These are phyloP conservation scores for Phrixothrix hirtus DNA, from an alignment of 2,888 invertebrate species.

Conservation along the genomic window DNA sequence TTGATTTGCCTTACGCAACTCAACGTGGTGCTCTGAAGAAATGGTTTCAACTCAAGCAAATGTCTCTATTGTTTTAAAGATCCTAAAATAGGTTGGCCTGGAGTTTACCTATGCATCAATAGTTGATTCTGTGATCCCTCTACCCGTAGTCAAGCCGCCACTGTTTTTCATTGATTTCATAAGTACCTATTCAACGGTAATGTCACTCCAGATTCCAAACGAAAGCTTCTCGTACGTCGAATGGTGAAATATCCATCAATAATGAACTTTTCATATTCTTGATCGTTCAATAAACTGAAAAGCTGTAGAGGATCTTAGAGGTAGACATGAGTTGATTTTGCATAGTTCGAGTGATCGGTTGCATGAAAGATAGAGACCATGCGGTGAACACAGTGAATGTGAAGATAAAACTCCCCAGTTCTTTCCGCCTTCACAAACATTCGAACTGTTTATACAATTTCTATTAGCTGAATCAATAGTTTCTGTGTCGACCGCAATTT, in stretches of 20 bases:
- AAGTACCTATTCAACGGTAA: constrained; percentile 7
- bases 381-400: constrained; percentile 5
- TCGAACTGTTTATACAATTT: constrained; percentile 7
- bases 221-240: constrained; percentile 4
- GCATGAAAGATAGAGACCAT: constrained; percentile 4
- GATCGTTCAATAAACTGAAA: constrained; percentile 1
- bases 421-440: constrained; percentile 4
- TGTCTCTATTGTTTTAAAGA: constrained; percentile 35
- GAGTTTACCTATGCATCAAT: constrained; percentile 5
- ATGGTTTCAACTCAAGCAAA: constrained; percentile 12
- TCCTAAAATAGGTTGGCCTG: constrained; percentile 3
- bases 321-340: constrained; percentile 1
- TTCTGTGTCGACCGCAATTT: constrained; percentile 43
- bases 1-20: constrained; percentile 28
- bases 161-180: constrained; percentile 5
- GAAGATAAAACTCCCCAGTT: constrained; percentile 4
- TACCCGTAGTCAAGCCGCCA: constrained; percentile 14
- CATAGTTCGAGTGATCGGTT: constrained; percentile 5
- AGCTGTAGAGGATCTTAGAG: constrained; percentile 2
- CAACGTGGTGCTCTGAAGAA: constrained; percentile 32
- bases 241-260: constrained; percentile 5
- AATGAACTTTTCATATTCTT: constrained; percentile 5
- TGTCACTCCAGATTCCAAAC: constrained; percentile 4
- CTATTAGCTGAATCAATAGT: constrained; percentile 5
- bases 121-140: constrained; percentile 13